These are phyloP conservation scores for Rhyacichthys aspro DNA, from an alignment of 2,797 vertebrate species.

Conservation along the genomic window DNA sequence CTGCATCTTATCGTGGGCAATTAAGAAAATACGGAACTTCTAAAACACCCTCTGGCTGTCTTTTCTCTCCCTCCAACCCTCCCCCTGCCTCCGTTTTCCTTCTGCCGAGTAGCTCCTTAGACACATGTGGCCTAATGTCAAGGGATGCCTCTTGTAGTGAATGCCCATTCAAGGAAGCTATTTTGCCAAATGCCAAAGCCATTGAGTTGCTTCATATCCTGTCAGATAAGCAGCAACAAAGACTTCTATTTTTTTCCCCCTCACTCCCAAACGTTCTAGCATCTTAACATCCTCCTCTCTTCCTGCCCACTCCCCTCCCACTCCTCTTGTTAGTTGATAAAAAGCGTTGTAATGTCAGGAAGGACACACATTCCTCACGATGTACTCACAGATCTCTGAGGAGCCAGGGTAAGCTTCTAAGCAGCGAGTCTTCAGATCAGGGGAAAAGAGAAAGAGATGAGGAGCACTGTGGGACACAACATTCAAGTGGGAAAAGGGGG, in stretches of 20 bases:
- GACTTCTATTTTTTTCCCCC: slow-evolving; percentile 68
- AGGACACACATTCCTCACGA: slow-evolving; percentile 78
- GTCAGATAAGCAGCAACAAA: slow-evolving; percentile 84
- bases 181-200: slow-evolving; percentile 81
- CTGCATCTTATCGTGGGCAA: slow-evolving; percentile 77
- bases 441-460: slow-evolving; percentile 30
- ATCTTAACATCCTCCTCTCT: slow-evolving; percentile 80
- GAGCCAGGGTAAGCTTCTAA: slow-evolving; percentile 45
- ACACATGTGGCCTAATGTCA: slow-evolving; percentile 72
- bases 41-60: slow-evolving; percentile 78
- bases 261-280: slow-evolving; percentile 71
- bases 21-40: slow-evolving; percentile 79
- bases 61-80: slow-evolving; percentile 50
- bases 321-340: slow-evolving; percentile 79
- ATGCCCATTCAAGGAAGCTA: slow-evolving; percentile 82
- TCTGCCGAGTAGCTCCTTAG: slow-evolving; percentile 42
- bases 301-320: slow-evolving; percentile 62
- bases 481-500: slow-evolving; percentile 10
- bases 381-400: slow-evolving; percentile 75
- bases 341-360: slow-evolving; percentile 81
- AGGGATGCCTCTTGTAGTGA: slow-evolving; percentile 71
- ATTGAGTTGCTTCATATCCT: slow-evolving; percentile 84
- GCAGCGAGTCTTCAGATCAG: slow-evolving; percentile 57
- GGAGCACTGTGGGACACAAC: slow-evolving; percentile 13
- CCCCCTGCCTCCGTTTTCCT: slow-evolving; percentile 28